Evolutionary conservation across 2,888 invertebrate genomes (phyloP), one percentile per base, ranked within the genome.

Genomic region (Horisme vitalbata): DNA sequence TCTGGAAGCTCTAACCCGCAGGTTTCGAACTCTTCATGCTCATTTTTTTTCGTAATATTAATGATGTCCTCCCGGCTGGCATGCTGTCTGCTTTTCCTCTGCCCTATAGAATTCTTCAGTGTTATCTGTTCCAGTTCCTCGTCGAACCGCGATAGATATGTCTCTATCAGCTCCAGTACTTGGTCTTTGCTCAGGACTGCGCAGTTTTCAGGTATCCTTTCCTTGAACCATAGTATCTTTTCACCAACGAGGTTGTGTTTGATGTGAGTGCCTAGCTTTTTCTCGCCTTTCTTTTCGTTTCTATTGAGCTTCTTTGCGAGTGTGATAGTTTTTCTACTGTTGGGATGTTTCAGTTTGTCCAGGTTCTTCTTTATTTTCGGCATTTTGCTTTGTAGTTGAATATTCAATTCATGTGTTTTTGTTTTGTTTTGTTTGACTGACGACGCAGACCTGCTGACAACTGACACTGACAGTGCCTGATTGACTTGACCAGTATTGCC

Each of bases 1-100:
- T 95, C 93, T 1, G 95, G 95, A 63, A 95, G 91, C 91, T 96
- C 96, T 65, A 96, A 83, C 15, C 97, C 97, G 66, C 94, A 94
- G 0, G 93, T 92, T 48, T 93, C 89, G 68, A 93, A 97, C 69
- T 97, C 96, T 51, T 93, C 92, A 5, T 65, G 80, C 63, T 97
- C 97, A 37, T 91, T 91, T 64, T 95, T 93, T 55, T 93, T 90
- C 0, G 95, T 95, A 63, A 96, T 93, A 63, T 92, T 93, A 31
- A 97, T 94, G 6, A 94, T 91, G 77, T 95, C 94, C 77, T 95
- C 93, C 48, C 97, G 91, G 57, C 93, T 94, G 0, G 94, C 95
- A 79, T 97, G 96, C 68, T 96, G 96, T 8, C 93, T 90, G 57
- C 92, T 93, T 61, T 93, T 93, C 37, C 95, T 92, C 44, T 93